These are phyloP conservation scores for Aphaenogaster floridana DNA, from an alignment of 1,140 invertebrate genomes.

Conservation along the genomic window DNA sequence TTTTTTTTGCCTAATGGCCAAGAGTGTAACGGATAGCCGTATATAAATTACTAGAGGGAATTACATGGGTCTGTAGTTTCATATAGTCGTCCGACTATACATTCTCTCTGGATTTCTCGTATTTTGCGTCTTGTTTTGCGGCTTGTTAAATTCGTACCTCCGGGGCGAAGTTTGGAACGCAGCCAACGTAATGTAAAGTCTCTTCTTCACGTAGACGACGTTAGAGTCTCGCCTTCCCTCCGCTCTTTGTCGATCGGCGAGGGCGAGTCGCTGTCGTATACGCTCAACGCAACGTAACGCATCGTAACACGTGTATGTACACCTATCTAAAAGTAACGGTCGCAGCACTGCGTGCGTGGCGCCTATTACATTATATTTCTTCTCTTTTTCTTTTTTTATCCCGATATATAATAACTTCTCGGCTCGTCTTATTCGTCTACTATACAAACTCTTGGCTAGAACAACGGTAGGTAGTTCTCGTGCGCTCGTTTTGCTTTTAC, in stretches of 20 bases:
- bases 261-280: slow-evolving; percentile 59
- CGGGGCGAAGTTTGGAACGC: slow-evolving; percentile 51
- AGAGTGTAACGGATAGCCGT: slow-evolving; percentile 40
- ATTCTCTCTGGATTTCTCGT: neutral
- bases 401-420: slow-evolving; percentile 36
- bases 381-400: neutral
- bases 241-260: slow-evolving; percentile 20
- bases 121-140: slow-evolving; percentile 21
- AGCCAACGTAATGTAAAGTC: slow-evolving; percentile 54
- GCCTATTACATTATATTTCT: slow-evolving; percentile 38
- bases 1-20: slow-evolving; percentile 34
- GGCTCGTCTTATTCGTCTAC: slow-evolving; percentile 55
- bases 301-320: slow-evolving; percentile 59
- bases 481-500: slow-evolving; percentile 39
- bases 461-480: slow-evolving; percentile 45
- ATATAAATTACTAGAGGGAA: slow-evolving; percentile 59
- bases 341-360: slow-evolving; percentile 42
- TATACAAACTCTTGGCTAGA: slow-evolving; percentile 59
- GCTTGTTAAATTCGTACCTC: slow-evolving; percentile 43
- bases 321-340: slow-evolving; percentile 59
- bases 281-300: slow-evolving; percentile 69
- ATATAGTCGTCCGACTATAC: neutral
- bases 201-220: slow-evolving; percentile 74
- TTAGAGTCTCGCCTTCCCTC: slow-evolving; percentile 75
- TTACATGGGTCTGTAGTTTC: slow-evolving; percentile 26